These are phyloP conservation scores for Macrotis lagotis DNA, from an alignment of 2,113 vertebrate species.

Conservation along the genomic window DNA sequence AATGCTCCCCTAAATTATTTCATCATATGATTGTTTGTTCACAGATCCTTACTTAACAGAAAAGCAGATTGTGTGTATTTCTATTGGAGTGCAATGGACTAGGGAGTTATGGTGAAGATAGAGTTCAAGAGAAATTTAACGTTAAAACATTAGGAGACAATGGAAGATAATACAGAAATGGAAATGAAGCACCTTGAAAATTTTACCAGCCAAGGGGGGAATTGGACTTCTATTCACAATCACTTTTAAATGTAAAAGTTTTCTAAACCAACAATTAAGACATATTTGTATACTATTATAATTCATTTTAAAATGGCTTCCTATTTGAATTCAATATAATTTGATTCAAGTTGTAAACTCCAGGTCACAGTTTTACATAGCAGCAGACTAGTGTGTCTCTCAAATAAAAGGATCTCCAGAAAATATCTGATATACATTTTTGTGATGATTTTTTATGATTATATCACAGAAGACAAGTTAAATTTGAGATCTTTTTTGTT, in stretches of 20 bases:
- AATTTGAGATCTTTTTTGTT: conserved; percentile 1
- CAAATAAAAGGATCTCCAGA: neutral
- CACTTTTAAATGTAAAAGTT: neutral
- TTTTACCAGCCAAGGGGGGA: neutral
- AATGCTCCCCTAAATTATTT: neutral
- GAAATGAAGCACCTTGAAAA: neutral
- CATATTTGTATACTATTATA: neutral
- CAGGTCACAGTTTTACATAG: neutral
- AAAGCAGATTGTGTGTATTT: neutral
- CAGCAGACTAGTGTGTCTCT: neutral
- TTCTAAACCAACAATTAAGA: neutral
- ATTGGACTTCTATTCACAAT: conserved; percentile 16
- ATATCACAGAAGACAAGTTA: neutral
- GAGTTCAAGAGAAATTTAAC: neutral
- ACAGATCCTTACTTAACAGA: conserved; percentile 15
- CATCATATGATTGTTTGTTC: conserved; percentile 2
- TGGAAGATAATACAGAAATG: neutral
- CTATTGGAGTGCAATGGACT: neutral
- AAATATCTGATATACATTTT: neutral
- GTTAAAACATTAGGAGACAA: neutral
- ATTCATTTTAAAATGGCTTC: neutral
- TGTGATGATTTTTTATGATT: neutral
- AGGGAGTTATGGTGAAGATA: neutral
- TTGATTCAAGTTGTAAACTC: neutral
- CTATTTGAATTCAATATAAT: neutral